These are phyloP conservation scores for Eumacrocentrus americanus DNA, from an alignment of 2,888 invertebrate genomes.

Conservation along the genomic window DNA sequence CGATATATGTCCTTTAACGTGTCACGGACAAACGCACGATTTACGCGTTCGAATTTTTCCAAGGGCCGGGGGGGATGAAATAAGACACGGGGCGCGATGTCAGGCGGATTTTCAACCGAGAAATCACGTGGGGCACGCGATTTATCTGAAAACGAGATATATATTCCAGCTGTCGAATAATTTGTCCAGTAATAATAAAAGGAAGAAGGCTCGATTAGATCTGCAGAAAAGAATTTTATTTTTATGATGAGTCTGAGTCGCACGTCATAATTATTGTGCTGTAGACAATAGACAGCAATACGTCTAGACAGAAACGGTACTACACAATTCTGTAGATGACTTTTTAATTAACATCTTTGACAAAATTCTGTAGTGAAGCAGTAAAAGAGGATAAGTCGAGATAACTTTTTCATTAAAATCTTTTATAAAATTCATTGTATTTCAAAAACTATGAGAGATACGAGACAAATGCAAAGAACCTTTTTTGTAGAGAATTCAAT, in stretches of 20 bases:
- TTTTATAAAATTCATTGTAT: background rate
- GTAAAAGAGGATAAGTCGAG: no score
- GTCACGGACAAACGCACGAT: conserved; percentile 1
- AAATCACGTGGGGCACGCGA: conserved; percentile 10
- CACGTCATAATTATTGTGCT: no score
- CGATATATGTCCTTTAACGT: background rate
- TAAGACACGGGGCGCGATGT: background rate
- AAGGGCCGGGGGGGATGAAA: background rate
- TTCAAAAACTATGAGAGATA: background rate
- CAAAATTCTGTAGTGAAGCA: background rate
- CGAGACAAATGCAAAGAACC: background rate
- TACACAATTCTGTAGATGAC: no score
- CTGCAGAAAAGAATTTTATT: background rate
- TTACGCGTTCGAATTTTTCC: background rate
- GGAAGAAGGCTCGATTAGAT: background rate
- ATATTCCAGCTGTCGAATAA: background rate
- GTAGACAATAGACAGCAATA: no score
- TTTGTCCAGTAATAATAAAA: background rate
- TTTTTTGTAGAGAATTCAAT: background rate
- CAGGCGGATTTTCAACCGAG: background rate
- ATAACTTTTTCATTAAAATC: no score
- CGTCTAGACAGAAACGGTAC: no score
- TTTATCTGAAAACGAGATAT: background rate
- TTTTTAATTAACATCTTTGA: no score
- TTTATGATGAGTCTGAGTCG: no score